These are phyloP conservation scores for Trachurus trachurus DNA, from an alignment of 2,797 vertebrate genomes.

Conservation along the genomic window DNA sequence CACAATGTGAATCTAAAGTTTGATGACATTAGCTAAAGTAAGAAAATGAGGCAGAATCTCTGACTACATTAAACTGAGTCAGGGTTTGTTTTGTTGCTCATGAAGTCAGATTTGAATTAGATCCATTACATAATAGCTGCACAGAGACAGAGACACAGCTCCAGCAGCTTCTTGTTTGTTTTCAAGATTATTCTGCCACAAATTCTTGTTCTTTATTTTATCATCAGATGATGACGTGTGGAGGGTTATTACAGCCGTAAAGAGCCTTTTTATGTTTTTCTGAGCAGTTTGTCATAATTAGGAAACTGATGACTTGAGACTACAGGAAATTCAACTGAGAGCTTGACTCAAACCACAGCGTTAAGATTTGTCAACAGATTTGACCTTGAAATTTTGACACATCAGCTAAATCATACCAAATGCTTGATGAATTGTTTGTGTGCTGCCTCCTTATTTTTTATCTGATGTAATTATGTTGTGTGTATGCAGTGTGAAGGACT, in stretches of 20 bases:
- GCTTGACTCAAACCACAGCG: background rate
- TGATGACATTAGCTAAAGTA: background rate
- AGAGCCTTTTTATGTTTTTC: background rate
- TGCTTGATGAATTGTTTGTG: background rate
- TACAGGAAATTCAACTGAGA: background rate
- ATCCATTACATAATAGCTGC: background rate
- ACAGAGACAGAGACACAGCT: background rate
- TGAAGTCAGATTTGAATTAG: background rate
- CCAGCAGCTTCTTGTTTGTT: background rate
- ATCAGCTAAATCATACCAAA: background rate
- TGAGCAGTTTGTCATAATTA: background rate
- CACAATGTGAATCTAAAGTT: too few species aligned
- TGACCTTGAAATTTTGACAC: background rate
- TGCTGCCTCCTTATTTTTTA: background rate
- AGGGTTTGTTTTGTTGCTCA: background rate
- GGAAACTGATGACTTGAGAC: background rate
- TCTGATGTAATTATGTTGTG: background rate
- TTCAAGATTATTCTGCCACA: background rate
- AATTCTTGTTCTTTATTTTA: background rate
- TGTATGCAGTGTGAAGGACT: conserved; percentile 60
- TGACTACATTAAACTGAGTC: background rate
- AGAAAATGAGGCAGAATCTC: background rate
- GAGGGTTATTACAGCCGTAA: too few species aligned
- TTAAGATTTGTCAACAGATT: background rate
- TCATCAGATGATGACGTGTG: background rate